Conservation (phyloP, 2,113 vertebrate species). For the Eclectus roratus region DNA sequence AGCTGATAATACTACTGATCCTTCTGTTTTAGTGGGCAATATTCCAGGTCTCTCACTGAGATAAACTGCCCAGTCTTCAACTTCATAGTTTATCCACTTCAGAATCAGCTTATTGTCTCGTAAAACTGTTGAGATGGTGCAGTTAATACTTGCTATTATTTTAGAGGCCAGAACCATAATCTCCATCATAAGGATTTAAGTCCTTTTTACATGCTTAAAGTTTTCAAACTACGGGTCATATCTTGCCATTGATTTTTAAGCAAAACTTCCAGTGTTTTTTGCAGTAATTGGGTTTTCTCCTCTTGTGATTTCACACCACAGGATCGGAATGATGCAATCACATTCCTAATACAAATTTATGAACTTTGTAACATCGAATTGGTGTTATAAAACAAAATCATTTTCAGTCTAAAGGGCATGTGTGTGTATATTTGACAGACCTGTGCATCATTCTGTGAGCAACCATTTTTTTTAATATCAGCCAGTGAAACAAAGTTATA, state of each 20-base stretch:
- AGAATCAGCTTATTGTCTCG: conserved; percentile 57
- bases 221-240: conserved; percentile 68
- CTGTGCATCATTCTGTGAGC: conserved; percentile 69
- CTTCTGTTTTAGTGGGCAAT: conserved; percentile 51
- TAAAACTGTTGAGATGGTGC: conserved; percentile 48
- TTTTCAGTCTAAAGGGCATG: conserved; percentile 76
- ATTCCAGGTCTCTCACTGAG: conserved; percentile 46
- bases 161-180: conserved; percentile 40
- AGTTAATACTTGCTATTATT: conserved; percentile 65
- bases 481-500: conserved; percentile 75
- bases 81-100: conserved; percentile 61
- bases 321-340: conserved; percentile 62
- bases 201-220: conserved; percentile 60
- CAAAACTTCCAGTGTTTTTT: conserved; percentile 62
- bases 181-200: conserved; percentile 68
- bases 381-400: conserved; percentile 75
- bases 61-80: conserved; percentile 43
- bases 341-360: conserved; percentile 78
- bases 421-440: conserved; percentile 72
- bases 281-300: conserved; percentile 65
- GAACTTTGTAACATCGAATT: conserved; percentile 73
- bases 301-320: conserved; percentile 44
- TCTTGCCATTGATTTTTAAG: conserved; percentile 70
- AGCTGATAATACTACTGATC: conserved; percentile 3
- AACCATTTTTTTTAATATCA: conserved; percentile 80